Base-by-base conservation (phyloP, 2,113 vertebrate genomes). In the Psettodes erumei region DNA sequence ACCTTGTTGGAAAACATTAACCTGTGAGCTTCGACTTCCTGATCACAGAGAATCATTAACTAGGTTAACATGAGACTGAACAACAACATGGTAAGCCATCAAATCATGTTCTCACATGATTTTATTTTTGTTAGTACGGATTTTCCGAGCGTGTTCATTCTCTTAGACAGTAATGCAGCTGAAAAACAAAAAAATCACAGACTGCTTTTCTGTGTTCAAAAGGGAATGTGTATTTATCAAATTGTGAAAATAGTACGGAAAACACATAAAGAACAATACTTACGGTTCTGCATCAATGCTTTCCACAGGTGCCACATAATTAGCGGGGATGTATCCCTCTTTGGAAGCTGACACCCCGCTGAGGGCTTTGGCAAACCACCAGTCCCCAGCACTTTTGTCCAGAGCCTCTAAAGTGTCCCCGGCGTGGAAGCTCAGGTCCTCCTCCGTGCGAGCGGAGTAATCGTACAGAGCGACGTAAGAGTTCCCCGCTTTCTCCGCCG, bases 231-330 rank as follows among this genome's bases (percentile, higher is more conserved):
- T 13, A 13, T 38, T n/a, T n/a, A n/a, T n/a, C n/a, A n/a, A n/a
- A n/a, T n/a, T n/a, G n/a, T n/a, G n/a, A n/a, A n/a, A n/a, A n/a
- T n/a, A n/a, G n/a, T n/a, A n/a, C n/a, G n/a, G n/a, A n/a, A n/a
- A n/a, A n/a, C n/a, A n/a, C n/a, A n/a, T 3, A 8, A 21, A 5
- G 10, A 11, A 13, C 6, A 3, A 13, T 25, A 81, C 85, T 85
- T 77, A 99, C 98, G 91, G 95, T 69, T 98, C 95, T 25, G 97
- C 95, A 73, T 96, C 90, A 0, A 98, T 91, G 62, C 95, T 99
- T 66, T 94, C 91, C 79, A 96, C 91, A 6, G 91, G 92, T 0
- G 96, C 98, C 79, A 99, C 92, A 61, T 98, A 99, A 75, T 99
- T 99, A 0, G 96, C 93, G 2, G 98, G 98, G 77, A 99, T 93